phyloP scores from a whole-genome alignment of 1,140 invertebrate genomes.

The Penaeus chinensis region DNA sequence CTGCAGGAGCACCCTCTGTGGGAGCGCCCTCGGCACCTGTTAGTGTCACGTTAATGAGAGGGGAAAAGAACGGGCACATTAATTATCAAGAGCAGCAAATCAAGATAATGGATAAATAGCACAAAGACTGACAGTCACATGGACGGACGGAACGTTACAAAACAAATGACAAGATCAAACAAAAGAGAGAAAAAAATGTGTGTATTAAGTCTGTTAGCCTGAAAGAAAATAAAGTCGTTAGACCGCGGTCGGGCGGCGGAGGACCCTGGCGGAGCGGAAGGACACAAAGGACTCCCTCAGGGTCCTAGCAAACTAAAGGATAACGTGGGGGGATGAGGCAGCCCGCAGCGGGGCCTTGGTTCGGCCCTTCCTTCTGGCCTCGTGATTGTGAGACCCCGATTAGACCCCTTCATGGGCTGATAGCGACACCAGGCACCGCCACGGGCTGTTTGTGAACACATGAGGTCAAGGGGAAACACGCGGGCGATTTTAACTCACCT shows the following conservation, averaged over 20 bases:
- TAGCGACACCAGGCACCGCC: not conserved
- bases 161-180: slow-evolving; percentile 28
- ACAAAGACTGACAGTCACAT: slow-evolving; percentile 38
- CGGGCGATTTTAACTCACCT: slow-evolving; percentile 34
- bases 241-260: slow-evolving; percentile 13
- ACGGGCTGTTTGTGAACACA: not conserved
- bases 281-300: not conserved
- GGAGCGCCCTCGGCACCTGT: slow-evolving; percentile 45
- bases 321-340: slow-evolving; percentile 17
- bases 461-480: not conserved
- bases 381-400: not conserved
- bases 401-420: not conserved
- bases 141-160: slow-evolving; percentile 51
- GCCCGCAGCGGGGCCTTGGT: slow-evolving; percentile 6
- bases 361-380: not conserved
- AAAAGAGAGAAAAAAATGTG: slow-evolving; percentile 17
- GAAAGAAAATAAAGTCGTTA: slow-evolving; percentile 32
- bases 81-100: slow-evolving; percentile 35
- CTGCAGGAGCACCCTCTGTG: slow-evolving; percentile 36
- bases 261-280: slow-evolving; percentile 4
- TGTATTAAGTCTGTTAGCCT: slow-evolving; percentile 45
- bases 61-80: slow-evolving; percentile 31
- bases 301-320: not conserved
- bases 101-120: slow-evolving; percentile 11
- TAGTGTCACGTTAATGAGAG: slow-evolving; percentile 54